A percentile compares a stretch with the other conserved stretches of the same genome.
Conservation (phyloP, 2,888 invertebrate genomes). For the Nomada fucata region DNA sequence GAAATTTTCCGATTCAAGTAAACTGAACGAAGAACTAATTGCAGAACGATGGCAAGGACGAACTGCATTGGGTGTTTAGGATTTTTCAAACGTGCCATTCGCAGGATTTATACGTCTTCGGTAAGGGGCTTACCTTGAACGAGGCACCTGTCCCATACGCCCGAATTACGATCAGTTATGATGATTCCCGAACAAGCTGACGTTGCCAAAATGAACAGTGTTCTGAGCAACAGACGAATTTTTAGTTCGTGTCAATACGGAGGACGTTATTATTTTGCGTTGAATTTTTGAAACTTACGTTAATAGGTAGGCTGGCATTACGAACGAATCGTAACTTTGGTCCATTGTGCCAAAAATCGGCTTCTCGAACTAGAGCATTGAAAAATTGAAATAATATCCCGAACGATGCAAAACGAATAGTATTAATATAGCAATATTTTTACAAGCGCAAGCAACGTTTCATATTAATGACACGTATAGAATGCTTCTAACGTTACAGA, state of each 20-base stretch:
- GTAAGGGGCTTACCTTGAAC: conserved; percentile 87
- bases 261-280: neutral
- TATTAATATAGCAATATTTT: no score
- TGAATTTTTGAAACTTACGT: conserved; percentile 86
- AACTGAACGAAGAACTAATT: neutral
- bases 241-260: neutral
- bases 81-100: no score
- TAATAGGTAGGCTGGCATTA: conserved; percentile 93
- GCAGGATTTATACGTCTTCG: no score
- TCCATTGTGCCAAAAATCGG: conserved; percentile 89
- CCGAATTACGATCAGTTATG: conserved; percentile 92
- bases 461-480: no score
- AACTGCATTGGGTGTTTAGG: no score
- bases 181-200: conserved; percentile 93
- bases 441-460: no score
- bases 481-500: neutral
- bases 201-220: conserved; percentile 93
- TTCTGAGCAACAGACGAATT: conserved; percentile 84
- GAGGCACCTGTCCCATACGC: conserved; percentile 94
- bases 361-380: conserved; percentile 86
- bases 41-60: no score
- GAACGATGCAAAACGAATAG: no score
- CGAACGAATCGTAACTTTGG: conserved; percentile 91
- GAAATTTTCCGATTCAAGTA: no score
- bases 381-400: conserved; percentile 36